phyloP scores from a whole-genome alignment of 92 coral and sea anemone genomes.

The Desmophyllum pertusum region DNA sequence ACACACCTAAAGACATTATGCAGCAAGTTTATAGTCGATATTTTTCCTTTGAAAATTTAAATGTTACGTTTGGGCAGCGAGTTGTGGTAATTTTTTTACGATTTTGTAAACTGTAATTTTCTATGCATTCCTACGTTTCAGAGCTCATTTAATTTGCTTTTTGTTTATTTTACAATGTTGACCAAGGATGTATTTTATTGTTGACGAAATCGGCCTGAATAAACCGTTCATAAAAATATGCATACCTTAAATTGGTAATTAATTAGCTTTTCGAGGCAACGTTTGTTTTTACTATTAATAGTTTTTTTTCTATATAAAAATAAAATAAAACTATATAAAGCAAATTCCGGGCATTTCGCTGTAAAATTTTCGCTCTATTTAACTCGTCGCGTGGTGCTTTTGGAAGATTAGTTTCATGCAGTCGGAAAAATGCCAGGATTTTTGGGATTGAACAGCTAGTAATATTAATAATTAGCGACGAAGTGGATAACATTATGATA shows the following conservation, averaged over 20 bases:
- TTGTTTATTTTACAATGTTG: background rate
- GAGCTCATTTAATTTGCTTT: background rate
- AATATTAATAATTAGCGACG: too few species aligned
- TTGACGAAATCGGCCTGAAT: constrained; percentile 3
- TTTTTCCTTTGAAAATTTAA: background rate
- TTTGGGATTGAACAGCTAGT: too few species aligned
- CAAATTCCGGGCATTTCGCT: too few species aligned
- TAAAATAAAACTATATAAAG: too few species aligned
- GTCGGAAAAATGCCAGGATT: too few species aligned
- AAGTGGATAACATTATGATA: too few species aligned
- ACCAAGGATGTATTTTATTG: constrained; percentile 20
- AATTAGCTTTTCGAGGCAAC: too few species aligned
- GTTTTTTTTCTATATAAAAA: too few species aligned
- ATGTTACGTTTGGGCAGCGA: background rate
- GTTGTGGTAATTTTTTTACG: background rate
- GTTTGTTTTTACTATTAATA: too few species aligned
- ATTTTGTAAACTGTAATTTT: background rate
- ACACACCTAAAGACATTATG: background rate
- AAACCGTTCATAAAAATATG: background rate
- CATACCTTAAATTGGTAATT: background rate
- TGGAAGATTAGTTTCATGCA: too few species aligned
- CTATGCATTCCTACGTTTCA: constrained; percentile 25
- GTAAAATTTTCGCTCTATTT: too few species aligned
- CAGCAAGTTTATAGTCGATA: background rate
- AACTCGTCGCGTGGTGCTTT: too few species aligned